A percentile compares a stretch with the other conserved stretches of the same genome.
phyloP scores from a whole-genome alignment of 2,888 invertebrate genomes.

The Lamellibrachia columna region DNA sequence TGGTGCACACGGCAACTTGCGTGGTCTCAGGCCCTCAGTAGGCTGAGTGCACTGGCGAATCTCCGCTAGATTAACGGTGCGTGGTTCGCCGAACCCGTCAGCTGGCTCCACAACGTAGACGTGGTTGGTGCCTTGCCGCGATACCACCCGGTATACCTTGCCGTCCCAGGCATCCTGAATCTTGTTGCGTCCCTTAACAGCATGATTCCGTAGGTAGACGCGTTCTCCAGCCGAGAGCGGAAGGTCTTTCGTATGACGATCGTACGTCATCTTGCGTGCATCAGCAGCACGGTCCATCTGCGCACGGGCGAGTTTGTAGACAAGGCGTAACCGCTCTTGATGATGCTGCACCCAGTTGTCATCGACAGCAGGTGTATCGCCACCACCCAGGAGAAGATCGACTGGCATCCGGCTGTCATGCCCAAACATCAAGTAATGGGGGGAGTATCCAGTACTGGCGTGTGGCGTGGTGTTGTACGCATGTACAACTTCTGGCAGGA shows the following conservation, averaged over 20 bases:
- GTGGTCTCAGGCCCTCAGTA: too few relatives aligned
- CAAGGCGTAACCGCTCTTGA: background rate
- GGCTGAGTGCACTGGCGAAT: too few relatives aligned
- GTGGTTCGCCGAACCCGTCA: too few relatives aligned
- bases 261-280: background rate
- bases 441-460: constrained; percentile 34
- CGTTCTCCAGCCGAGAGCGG: background rate
- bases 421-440: constrained; percentile 33
- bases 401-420: constrained; percentile 33
- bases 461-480: background rate
- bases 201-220: background rate
- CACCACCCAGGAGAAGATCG: constrained; percentile 27
- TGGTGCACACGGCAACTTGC: too few relatives aligned
- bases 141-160: too few relatives aligned
- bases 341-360: constrained; percentile 32
- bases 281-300: background rate
- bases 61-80: too few relatives aligned
- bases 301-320: background rate
- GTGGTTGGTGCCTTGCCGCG: too few relatives aligned
- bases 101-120: too few relatives aligned
- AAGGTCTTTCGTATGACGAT: background rate
- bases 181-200: background rate
- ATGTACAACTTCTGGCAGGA: constrained; percentile 34
- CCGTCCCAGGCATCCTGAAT: too few relatives aligned
- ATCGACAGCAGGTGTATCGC: background rate